Evolutionary conservation across 2,888 invertebrate genomes (phyloP).

Genomic region (Tachystola acroxantha): DNA sequence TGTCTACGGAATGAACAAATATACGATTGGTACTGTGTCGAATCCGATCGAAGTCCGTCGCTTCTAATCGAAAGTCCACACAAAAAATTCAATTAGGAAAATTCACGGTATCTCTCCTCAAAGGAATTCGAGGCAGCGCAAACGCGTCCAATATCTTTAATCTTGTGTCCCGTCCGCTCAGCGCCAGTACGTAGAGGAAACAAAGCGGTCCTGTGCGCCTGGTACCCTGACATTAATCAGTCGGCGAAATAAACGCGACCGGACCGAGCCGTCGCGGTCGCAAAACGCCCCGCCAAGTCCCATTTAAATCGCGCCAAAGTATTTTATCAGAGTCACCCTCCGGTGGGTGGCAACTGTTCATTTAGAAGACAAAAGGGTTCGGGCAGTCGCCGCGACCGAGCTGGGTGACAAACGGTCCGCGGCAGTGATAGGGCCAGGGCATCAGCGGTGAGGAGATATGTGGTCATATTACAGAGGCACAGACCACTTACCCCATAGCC

Average conservation of each 20-base stretch:
- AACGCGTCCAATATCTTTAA: neutral
- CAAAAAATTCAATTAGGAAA: too few species aligned
- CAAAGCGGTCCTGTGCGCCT: neutral
- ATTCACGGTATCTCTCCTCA: too few species aligned
- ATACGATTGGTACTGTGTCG: too few species aligned
- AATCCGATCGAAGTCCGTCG: too few species aligned
- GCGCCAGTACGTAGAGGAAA: neutral
- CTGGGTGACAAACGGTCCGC: constrained; percentile 28
- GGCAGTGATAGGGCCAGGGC: constrained; percentile 17
- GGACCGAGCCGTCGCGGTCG: neutral
- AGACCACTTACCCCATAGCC: too few species aligned
- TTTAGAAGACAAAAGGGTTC: constrained; percentile 37
- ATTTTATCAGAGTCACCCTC: constrained; percentile 22
- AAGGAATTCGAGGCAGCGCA: too few species aligned
- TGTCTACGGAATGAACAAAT: too few species aligned
- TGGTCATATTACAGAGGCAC: too few species aligned
- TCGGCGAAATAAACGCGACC: neutral
- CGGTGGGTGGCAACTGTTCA: constrained; percentile 29
- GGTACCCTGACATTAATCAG: neutral
- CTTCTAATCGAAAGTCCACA: too few species aligned
- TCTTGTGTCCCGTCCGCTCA: neutral
- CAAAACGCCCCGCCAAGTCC: constrained; percentile 3
- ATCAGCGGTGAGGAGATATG: constrained; percentile 2
- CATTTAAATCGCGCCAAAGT: constrained; percentile 14
- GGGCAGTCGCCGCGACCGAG: constrained; percentile 15